Conservation (phyloP, 2,113 vertebrate genomes). For the Dendropsophus ebraccatus region DNA sequence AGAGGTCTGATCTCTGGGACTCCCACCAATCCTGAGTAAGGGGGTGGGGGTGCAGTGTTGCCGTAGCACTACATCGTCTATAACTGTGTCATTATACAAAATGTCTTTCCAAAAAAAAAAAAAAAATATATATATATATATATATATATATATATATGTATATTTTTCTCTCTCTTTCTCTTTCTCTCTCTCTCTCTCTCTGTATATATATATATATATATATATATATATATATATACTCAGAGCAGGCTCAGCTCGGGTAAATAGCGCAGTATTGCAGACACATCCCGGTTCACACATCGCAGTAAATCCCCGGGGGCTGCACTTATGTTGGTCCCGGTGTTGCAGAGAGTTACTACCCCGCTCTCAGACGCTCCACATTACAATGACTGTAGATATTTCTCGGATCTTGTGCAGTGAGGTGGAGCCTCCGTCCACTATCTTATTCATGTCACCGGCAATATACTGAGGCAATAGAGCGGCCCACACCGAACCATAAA, state of each 20-base stretch:
- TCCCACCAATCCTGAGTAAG: no score
- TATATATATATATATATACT: no score
- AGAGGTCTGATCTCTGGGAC: no score
- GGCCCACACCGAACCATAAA: neutral
- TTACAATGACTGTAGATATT: neutral
- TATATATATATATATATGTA: neutral
- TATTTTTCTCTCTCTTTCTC: no score
- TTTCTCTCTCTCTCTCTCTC: no score
- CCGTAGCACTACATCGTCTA: no score
- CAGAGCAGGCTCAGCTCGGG: no score
- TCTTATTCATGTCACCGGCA: neutral
- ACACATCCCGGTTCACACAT: neutral
- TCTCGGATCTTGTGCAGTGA: neutral
- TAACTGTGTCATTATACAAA: no score
- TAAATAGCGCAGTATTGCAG: no score
- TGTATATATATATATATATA: neutral
- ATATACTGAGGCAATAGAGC: constrained; percentile 28
- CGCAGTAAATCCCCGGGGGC: neutral
- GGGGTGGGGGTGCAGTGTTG: no score
- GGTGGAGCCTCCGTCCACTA: neutral
- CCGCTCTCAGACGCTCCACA: neutral
- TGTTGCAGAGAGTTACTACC: neutral
- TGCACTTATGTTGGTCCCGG: neutral
- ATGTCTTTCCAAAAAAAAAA: no score
- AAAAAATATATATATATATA: neutral